Evolutionary conservation across 2,113 vertebrate genomes (phyloP).

Genomic region (Gallinago media): DNA sequence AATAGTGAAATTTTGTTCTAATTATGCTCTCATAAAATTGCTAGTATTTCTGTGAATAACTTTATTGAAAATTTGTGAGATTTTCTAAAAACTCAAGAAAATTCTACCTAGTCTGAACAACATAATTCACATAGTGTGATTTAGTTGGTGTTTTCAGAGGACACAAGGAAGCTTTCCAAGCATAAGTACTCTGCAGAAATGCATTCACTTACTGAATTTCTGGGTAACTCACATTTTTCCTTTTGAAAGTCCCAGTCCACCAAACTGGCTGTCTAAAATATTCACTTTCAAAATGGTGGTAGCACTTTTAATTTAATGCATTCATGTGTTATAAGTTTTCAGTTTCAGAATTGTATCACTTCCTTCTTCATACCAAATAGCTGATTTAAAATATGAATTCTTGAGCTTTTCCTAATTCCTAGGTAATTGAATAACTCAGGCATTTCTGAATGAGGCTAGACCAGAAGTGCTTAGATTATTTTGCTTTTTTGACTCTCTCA

Average conservation of each 20-base stretch:
- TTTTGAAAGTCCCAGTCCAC: neutral
- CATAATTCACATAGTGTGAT: rapidly evolving
- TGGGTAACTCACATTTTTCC: neutral
- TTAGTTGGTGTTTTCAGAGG: neutral
- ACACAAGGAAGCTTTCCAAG: neutral
- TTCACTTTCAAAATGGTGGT: too few relatives aligned
- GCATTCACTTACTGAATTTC: neutral
- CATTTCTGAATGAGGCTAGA: neutral
- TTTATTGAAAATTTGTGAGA: neutral
- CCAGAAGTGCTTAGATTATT: rapidly evolving
- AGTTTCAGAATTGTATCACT: neutral
- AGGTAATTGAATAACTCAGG: rapidly evolving
- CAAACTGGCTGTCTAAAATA: rapidly evolving
- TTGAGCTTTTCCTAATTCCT: neutral
- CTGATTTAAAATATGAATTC: neutral
- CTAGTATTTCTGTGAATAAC: neutral
- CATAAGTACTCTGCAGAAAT: neutral
- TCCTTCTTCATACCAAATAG: neutral
- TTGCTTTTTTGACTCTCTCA: neutral
- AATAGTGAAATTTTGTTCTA: neutral
- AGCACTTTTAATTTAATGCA: neutral
- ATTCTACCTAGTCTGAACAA: rapidly evolving
- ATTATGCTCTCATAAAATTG: neutral
- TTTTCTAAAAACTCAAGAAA: neutral
- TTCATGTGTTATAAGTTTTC: rapidly evolving